Evolutionary conservation across 1,140 invertebrate genomes (phyloP).

Genomic region (Leptinotarsa defecta): DNA sequence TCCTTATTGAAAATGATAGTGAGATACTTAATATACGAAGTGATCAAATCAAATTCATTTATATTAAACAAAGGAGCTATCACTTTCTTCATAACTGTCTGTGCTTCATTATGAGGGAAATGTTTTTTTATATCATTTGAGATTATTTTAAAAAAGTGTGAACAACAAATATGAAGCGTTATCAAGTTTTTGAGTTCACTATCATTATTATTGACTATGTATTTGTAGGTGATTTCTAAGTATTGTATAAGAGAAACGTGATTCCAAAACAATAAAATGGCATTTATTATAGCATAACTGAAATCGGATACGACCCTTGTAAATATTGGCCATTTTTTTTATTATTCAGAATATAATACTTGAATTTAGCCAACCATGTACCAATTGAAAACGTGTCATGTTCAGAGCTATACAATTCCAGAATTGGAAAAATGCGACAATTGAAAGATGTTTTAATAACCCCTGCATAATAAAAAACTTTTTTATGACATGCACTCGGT

Average conservation of each 20-base stretch:
- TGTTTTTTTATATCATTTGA: neutral
- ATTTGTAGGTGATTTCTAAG: no score
- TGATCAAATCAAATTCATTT: neutral
- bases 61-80: neutral
- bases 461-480: constrained; percentile 22
- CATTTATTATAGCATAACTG: constrained; percentile 25
- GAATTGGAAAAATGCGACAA: constrained; percentile 7
- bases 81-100: neutral
- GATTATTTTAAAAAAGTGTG: neutral
- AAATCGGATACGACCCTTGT: constrained; percentile 20
- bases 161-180: no score
- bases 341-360: neutral
- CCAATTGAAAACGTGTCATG: constrained; percentile 3
- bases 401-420: constrained; percentile 19
- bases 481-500: neutral
- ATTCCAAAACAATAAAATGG: constrained; percentile 8
- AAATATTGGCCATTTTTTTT: neutral
- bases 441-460: constrained; percentile 14
- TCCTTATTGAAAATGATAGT: neutral
- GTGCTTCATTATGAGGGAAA: neutral
- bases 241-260: constrained; percentile 5
- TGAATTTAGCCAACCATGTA: constrained; percentile 13
- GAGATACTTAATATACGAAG: neutral
- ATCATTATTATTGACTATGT: no score
- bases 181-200: no score